Evolutionary conservation across 2,113 vertebrate species (phyloP), one percentile per base, ranked within the genome.

Genomic region (Nannospalax galili): DNA sequence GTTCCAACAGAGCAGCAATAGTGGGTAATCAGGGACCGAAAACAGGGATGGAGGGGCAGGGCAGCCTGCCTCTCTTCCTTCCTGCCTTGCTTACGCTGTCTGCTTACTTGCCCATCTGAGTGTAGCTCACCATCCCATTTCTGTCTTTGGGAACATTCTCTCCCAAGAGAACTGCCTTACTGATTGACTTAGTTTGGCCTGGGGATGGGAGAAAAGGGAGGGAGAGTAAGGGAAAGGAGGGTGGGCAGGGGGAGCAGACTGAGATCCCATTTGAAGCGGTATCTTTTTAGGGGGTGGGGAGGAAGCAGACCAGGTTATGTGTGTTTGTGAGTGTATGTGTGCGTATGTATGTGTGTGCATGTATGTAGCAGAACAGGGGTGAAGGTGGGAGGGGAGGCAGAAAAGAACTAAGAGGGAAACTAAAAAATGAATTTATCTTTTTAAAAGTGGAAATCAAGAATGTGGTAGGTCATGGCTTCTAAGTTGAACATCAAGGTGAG

Each of bases 141-240:
- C 95, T 97, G 98, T 97, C 96, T 97, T 89, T 97, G 97, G 97
- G 98, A 40, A 26, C 92, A 97, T 96, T 97, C 95, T 97, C 96
- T 98, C 97, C 98, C 92, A 96, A 97, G 96, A 60, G 87, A 98
- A 97, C 98, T 98, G 98, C 98, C 98, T 98, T 98, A 98, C 91
- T 97, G 95, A 97, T 97, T 98, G 97, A 97, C 95, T 98, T 98
- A 96, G 95, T 96, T 97, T 95, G 67, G 96, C 97, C 92, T 97
- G 89, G 91, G 88, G 91, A 84, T 84, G 75, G 92, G 74, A 93
- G 72, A 84, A 82, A 48, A 78, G 78, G 72, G 86, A 81, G 65
- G 84, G 20, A 35, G 90, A 40, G 32, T 5, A 15, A 35, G 37
- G 37, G 30, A 35, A 90, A 74, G 22, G 42, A 92, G 86, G 88